A percentile compares a stretch with the other conserved stretches of the same genome.
phyloP scores from a whole-genome alignment of 2,797 vertebrate species.

The Halcyon badia region DNA sequence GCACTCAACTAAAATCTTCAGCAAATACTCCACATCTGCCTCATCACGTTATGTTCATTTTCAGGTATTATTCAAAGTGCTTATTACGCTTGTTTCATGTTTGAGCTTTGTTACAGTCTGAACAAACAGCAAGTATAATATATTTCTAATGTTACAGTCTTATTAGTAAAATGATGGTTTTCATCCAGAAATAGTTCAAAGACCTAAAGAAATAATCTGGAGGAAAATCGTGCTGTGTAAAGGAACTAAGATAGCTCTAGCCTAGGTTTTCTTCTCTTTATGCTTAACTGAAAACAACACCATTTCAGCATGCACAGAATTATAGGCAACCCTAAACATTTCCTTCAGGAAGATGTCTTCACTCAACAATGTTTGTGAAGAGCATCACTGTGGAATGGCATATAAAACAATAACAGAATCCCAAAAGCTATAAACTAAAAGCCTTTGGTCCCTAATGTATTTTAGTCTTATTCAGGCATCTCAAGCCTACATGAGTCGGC shows the following conservation, averaged over 20 bases:
- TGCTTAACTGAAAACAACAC: not conserved
- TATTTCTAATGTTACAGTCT: not conserved
- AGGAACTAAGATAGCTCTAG: not conserved
- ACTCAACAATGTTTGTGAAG: not conserved
- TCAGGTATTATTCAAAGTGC: not conserved
- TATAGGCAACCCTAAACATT: not conserved
- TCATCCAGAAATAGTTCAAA: not conserved
- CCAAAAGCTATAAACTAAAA: not conserved
- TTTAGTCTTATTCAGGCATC: not conserved
- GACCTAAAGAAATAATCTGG: not conserved
- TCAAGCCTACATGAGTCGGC: fast-evolving
- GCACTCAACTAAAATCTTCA: not conserved
- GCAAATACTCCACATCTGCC: not conserved
- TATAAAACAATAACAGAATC: not conserved
- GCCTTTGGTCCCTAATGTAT: not conserved
- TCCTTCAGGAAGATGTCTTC: not conserved
- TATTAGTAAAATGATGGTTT: not conserved
- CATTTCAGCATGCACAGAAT: not conserved
- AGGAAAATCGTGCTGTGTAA: not conserved
- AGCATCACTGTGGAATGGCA: not conserved
- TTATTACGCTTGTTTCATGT: not conserved
- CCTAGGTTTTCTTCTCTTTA: not conserved
- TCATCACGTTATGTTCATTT: not conserved
- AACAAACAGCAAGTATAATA: not conserved
- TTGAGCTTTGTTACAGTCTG: not conserved